A percentile compares a stretch with the other conserved stretches of the same genome.
Conservation (phyloP, 2,888 invertebrate species). For the Aphrophora alni region DNA sequence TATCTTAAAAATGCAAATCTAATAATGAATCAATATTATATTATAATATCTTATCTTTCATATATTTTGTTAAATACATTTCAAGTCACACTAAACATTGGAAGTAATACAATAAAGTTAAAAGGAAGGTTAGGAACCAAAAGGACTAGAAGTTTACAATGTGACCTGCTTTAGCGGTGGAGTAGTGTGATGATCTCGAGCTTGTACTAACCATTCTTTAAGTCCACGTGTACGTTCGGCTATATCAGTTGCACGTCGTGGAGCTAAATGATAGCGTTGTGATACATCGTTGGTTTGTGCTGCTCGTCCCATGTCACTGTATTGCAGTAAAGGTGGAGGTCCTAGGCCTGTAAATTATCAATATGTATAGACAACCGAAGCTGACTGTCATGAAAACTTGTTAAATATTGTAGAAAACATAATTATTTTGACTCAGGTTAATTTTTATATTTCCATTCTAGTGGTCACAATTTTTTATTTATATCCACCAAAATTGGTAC, state of each 20-base stretch:
- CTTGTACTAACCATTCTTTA: slow-evolving; percentile 32
- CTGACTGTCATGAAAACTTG: not conserved
- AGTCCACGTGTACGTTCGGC: slow-evolving; percentile 37
- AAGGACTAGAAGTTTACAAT: not conserved
- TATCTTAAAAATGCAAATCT: not conserved
- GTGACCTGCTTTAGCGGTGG: not conserved
- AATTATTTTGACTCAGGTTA: not conserved
- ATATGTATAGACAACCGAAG: not conserved
- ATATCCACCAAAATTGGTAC: too few species aligned
- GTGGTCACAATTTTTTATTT: not conserved
- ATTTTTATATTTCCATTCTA: not conserved
- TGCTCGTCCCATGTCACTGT: not conserved
- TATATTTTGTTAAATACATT: not conserved
- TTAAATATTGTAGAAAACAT: not conserved
- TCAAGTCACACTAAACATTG: not conserved
- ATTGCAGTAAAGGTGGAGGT: slow-evolving; percentile 32
- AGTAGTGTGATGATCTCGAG: slow-evolving; percentile 6
- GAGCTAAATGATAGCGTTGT: slow-evolving; percentile 18
- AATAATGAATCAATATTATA: not conserved
- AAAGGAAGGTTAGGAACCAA: not conserved
- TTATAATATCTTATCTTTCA: too few species aligned
- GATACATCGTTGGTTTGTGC: not conserved
- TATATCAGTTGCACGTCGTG: slow-evolving; percentile 33
- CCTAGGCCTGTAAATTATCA: slow-evolving; percentile 18
- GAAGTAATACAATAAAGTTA: not conserved